Percentiles rank a stretch among this genome's conserved stretches.
phyloP scores from a whole-genome alignment of 2,797 vertebrate genomes.

The Pempheris klunzingeri region DNA sequence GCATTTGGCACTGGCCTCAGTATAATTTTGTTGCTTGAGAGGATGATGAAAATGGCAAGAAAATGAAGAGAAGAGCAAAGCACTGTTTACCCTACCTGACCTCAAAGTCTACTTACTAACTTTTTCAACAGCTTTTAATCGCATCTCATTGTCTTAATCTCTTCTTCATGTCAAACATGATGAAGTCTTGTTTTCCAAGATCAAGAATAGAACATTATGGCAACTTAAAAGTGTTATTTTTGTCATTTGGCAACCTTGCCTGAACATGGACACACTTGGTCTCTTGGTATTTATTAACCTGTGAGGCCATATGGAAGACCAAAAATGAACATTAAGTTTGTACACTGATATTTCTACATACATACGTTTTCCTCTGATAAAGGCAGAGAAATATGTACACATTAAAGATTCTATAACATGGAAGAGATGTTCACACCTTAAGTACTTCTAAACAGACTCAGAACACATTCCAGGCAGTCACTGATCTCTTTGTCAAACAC shows the following conservation, averaged over 20 bases:
- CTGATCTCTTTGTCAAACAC: background rate
- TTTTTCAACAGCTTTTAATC: background rate
- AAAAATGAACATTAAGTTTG: too few species aligned
- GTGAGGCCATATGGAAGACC: background rate
- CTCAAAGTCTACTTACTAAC: background rate
- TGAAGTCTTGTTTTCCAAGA: background rate
- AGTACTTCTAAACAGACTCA: background rate
- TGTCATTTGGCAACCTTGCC: background rate
- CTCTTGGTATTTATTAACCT: background rate
- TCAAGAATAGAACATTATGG: too few species aligned
- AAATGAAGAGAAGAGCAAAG: background rate
- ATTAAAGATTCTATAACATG: background rate
- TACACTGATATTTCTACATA: background rate
- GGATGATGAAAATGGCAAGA: conserved; percentile 14
- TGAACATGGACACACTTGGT: background rate
- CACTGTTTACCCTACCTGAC: background rate
- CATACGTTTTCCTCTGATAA: background rate
- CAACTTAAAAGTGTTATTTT: background rate
- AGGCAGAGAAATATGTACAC: background rate
- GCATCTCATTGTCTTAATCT: background rate
- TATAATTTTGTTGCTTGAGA: background rate
- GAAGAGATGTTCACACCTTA: background rate
- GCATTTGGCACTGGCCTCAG: conserved; percentile 14
- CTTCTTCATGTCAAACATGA: background rate
- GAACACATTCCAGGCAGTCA: background rate